A percentile compares a stretch with the other conserved stretches of the same genome.
These are phyloP conservation scores for Hydractinia symbiolongicarpus DNA, from an alignment of 30 jellyfish, hydroid and myxozoan genomes.

Conservation along the genomic window DNA sequence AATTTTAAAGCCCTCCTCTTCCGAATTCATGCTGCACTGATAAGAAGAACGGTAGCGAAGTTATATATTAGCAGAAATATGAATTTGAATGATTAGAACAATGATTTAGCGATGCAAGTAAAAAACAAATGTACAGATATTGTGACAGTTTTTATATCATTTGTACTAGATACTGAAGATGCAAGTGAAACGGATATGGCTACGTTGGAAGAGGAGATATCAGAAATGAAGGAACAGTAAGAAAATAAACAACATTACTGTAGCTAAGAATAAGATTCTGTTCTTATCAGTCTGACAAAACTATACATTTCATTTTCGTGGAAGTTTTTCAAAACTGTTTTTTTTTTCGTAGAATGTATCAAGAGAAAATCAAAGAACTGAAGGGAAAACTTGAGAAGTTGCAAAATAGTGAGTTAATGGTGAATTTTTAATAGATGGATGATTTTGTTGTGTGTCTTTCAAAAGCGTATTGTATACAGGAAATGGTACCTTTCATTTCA, in stretches of 20 bases:
- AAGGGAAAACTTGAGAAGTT: slow-evolving; percentile 76
- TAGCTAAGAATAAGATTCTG: no score
- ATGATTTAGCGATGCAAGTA: no score
- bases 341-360: slow-evolving; percentile 63
- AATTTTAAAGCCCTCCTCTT: no score
- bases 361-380: slow-evolving; percentile 80
- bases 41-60: no score
- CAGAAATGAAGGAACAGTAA: slow-evolving; percentile 88
- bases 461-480: not conserved
- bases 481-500: not conserved
- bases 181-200: slow-evolving; percentile 99
- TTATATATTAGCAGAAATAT: no score
- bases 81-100: no score
- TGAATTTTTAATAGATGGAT: not conserved
- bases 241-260: not conserved
- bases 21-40: no score
- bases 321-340: no score
- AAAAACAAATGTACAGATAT: no score
- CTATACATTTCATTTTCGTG: no score
- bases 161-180: slow-evolving; percentile 82
- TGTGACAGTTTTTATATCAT: no score
- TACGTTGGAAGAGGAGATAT: slow-evolving; percentile 92
- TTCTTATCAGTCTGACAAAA: no score
- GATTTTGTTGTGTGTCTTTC: not conserved
- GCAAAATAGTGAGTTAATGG: slow-evolving; percentile 47